Base-by-base conservation (phyloP, 1,140 invertebrate species). In the Hyphantria cunea region DNA sequence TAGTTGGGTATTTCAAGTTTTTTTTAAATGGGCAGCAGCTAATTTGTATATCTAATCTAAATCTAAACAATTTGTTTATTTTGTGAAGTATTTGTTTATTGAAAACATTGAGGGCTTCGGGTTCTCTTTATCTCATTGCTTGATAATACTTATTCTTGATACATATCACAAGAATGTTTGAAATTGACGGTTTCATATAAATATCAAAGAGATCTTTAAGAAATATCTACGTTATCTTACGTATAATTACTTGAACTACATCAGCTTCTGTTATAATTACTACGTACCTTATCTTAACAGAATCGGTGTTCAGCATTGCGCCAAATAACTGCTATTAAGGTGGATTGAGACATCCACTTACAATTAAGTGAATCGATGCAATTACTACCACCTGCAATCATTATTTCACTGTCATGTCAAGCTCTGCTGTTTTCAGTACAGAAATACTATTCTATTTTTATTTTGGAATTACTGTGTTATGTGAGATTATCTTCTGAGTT, bases 251-350 rank as follows among this genome's bases (percentile, higher is more conserved):
- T 44, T 12, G n/a, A 1, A n/a, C 17, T 25, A 44, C n/a, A 49
- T 48, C 34, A 48, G 53, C 55, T 48, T 34, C 45, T 37, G 55
- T 58, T 58, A 48, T 56, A 56, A 58, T 58, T 58, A 48, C 39
- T 39, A 58, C 13, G 8, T 15, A 6, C 33, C 44, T 58, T 58
- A 58, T 58, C 55, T 58, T 48, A 49, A 58, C 17, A 17, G 47
- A 58, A 58, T 58, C 44, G 47, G 55, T 58, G 55, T 58, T 48
- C 17, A 55, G 25, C 33, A 58, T 58, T 49, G 47, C 45, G 15
- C 33, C 45, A 58, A 58, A 58, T 58, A 14, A 58, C 55, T 49
- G 44, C 14, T 49, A 58, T 58, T 58, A 58, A 15, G 44, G 34
- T 31, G 44, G 47, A 58, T 58, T 58, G 55, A 58, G 45, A 45